Evolutionary conservation across 2,113 vertebrate species (phyloP), one percentile per base, ranked within the genome.

Genomic region (Peromyscus polionotus): DNA sequence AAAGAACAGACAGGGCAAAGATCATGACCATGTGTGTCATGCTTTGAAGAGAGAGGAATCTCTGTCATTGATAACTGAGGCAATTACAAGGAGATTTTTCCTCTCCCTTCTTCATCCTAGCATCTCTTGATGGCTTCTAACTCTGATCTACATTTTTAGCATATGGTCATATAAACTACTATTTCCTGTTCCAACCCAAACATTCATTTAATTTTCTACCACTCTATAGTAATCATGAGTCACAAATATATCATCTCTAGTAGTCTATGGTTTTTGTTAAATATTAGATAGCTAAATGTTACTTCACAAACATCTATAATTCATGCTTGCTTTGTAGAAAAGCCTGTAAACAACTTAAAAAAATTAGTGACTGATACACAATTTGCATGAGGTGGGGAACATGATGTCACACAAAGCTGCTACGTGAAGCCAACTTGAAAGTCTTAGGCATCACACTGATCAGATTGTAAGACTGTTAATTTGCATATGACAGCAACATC

Each of bases 171-270:
- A 93, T 11, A 57, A 94, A 95, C 45, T 93, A 72, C 88, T 93
- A 31, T 95, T 92, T 59, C 72, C 45, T 91, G 57, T 97, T 95
- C 95, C 86, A 63, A 90, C 94, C 80, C 11, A 11, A 87, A 68
- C 51, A 91, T 86, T 94, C 45, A 95, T 80, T 91, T 91, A 86
- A 94, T 90, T 94, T 90, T 84, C 61, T 17, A 73, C 11, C 79
- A 88, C 2, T 67, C 17, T 75, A 87, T 89, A 59, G 19, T 94
- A 83, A 83, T 73, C 67, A 80, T 20, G 36, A 97, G 48, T 70
- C 36, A 84, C 9, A 95, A 81, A 63, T 80, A 86, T 83, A 91
- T 28, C 31, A 10, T 81, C 22, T 65, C 76, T 83, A 59, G 86
- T 42, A 88, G 90, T 83, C 81, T 14, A 36, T 19, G 8, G 76